Evolutionary conservation across 2,113 vertebrate species (phyloP).

Genomic region (Lutjanus erythropterus): DNA sequence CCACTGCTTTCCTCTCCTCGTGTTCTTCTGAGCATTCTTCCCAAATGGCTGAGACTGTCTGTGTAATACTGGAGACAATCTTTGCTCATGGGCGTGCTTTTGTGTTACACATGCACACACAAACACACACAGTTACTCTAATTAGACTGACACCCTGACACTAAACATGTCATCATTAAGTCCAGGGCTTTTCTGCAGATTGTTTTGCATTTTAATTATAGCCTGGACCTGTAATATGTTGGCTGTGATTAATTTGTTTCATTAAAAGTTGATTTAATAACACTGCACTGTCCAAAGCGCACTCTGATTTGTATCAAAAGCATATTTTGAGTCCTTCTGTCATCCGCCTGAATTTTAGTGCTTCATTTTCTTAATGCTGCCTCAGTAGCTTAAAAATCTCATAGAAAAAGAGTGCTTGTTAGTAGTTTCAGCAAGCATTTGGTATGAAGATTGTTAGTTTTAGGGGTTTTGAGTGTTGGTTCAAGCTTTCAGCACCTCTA

Average conservation of each 20-base stretch:
- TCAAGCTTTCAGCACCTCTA: not conserved
- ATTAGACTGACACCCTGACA: conserved; percentile 4
- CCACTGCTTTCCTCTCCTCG: conserved; percentile 27
- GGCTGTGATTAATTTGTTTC: not conserved
- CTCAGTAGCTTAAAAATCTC: not conserved
- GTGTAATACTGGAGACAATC: conserved; percentile 34
- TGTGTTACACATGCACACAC: conserved; percentile 14
- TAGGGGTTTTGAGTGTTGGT: not conserved
- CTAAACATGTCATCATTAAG: conserved; percentile 3
- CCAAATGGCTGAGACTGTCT: conserved; percentile 34
- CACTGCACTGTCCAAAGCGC: not conserved
- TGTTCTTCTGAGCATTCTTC: conserved; percentile 29
- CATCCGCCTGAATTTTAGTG: not conserved
- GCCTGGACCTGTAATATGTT: not conserved
- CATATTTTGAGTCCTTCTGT: not conserved
- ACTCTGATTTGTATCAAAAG: not conserved
- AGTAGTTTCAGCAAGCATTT: not conserved
- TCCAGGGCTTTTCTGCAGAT: not conserved
- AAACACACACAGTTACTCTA: not conserved
- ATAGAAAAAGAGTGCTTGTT: not conserved
- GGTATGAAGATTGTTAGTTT: not conserved
- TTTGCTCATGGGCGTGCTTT: conserved; percentile 19
- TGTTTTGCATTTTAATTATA: conserved; percentile 7
- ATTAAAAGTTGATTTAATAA: not conserved
- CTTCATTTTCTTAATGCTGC: not conserved